phyloP scores from a whole-genome alignment of 2,888 invertebrate genomes.

The Sarcophaga caerulescens region DNA sequence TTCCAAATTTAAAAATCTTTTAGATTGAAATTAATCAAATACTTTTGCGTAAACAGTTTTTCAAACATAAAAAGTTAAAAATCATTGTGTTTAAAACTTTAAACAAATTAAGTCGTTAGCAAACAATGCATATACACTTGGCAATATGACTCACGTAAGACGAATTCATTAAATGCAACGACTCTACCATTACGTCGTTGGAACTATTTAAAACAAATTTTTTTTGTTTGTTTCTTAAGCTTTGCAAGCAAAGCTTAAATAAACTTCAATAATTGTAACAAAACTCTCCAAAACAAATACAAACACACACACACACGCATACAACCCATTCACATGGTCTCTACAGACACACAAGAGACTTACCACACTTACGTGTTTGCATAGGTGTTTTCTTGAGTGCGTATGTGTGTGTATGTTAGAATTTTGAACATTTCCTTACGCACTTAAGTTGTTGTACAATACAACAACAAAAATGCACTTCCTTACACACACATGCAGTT shows the following conservation, averaged over 20 bases:
- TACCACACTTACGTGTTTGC: too few relatives aligned
- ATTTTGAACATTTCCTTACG: too few relatives aligned
- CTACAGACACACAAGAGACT: too few relatives aligned
- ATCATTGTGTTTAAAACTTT: not conserved
- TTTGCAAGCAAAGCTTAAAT: conserved; percentile 45
- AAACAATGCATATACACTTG: not conserved
- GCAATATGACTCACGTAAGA: conserved; percentile 6
- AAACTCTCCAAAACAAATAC: conserved; percentile 30
- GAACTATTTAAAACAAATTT: conserved; percentile 50
- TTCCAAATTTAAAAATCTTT: too few relatives aligned
- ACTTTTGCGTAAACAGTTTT: not conserved
- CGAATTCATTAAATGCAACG: conserved; percentile 57
- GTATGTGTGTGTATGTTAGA: too few relatives aligned
- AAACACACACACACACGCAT: not conserved
- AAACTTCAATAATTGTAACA: conserved; percentile 49
- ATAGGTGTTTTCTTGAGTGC: too few relatives aligned
- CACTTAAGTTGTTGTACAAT: too few relatives aligned
- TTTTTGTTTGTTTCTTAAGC: not conserved
- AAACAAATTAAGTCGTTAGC: not conserved
- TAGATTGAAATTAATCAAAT: not conserved
- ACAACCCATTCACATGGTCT: too few relatives aligned
- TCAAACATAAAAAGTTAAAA: not conserved
- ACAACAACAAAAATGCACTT: too few relatives aligned
- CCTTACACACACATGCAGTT: not conserved
- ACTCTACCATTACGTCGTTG: conserved; percentile 21